A percentile compares a stretch with the other conserved stretches of the same genome.
Conservation (phyloP, 2,888 invertebrate species). For the Anticlea derivata region DNA sequence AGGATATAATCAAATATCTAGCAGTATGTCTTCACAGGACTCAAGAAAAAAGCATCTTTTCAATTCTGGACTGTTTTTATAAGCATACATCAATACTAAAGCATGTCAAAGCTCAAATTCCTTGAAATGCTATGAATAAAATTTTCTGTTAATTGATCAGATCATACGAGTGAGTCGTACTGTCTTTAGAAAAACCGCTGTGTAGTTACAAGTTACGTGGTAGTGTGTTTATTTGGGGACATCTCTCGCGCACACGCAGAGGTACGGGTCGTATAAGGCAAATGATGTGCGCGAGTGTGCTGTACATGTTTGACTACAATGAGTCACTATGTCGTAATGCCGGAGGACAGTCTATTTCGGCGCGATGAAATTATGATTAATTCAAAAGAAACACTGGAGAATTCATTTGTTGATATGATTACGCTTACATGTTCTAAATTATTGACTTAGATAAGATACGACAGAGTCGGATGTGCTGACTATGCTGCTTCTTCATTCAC, state of each 20-base stretch:
- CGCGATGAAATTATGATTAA: conserved; percentile 74
- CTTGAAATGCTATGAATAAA: conserved; percentile 58
- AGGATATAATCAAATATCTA: too few relatives aligned
- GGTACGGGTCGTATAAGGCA: conserved; percentile 61
- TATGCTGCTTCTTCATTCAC: conserved; percentile 27
- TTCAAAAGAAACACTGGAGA: conserved; percentile 45
- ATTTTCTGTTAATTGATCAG: conserved; percentile 58
- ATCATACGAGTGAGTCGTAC: conserved; percentile 60
- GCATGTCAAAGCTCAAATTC: conserved; percentile 42
- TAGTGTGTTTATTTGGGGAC: conserved; percentile 64
- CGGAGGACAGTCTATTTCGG: conserved; percentile 78
- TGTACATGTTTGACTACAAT: conserved; percentile 65
- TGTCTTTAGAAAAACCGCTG: conserved; percentile 79
- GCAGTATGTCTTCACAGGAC: too few relatives aligned
- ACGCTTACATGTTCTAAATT: conserved; percentile 21
- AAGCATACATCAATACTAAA: conserved; percentile 25
- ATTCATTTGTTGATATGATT: conserved; percentile 26
- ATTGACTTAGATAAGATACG: conserved; percentile 31
- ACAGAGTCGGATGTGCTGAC: conserved; percentile 25
- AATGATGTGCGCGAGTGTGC: conserved; percentile 55
- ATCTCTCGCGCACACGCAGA: conserved; percentile 54
- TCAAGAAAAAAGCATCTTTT: conserved; percentile 8
- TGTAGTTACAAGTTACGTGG: conserved; percentile 49
- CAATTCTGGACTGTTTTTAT: not conserved
- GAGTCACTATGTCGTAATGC: conserved; percentile 75